Evolutionary conservation across 1,140 invertebrate genomes (phyloP), one percentile per base, ranked within the genome.

Genomic region (Drosophila ambigua): DNA sequence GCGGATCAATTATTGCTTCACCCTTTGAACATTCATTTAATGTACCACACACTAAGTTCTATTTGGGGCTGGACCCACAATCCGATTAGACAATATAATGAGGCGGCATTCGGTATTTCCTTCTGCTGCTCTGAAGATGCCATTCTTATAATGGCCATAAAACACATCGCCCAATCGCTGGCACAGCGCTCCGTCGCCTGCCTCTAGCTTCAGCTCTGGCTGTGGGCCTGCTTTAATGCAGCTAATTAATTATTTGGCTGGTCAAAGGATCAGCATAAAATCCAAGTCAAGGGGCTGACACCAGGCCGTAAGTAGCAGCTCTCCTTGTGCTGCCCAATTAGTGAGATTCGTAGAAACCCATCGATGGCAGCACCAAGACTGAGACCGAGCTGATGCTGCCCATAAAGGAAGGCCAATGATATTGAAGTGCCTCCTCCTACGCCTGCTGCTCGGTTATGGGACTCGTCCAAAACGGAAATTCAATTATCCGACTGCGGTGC

Each of bases 191-290:
- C 26, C 5, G 6, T 5, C 26, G 7, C 26, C 1, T 35, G 9
- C 31, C 9, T 9, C 8, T 35, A 9, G 11, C 1, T 39, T 39
- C 35, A 4, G 39, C 41, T 62, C 49, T 46, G 45, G 50, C 64
- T 52, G 53, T 49, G 55, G 44, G 72, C 51, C 57, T 48, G 50
- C 43, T 77, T 77, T 77, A 69, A 76, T 76, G 46, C 55, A 62
- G 51, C 73, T 76, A 77, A 77, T 77, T 77, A 77, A 77, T 77
- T 77, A 77, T 76, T 76, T 59, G 64, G 24, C 55, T 41, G 72
- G 53, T 57, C 55, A 68, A 68, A 53, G 64, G 72, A 68, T 67
- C 73, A 49, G 55, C 63, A 76, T 76, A 61, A 76, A 76, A 68
- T 28, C 72, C 73, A 77, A 53, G 39, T 46, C 54, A 53, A 52